A percentile compares a stretch with the other conserved stretches of the same genome.
Evolutionary conservation across 2,888 invertebrate species (phyloP).

Genomic region (Parthenolecanium corni): DNA sequence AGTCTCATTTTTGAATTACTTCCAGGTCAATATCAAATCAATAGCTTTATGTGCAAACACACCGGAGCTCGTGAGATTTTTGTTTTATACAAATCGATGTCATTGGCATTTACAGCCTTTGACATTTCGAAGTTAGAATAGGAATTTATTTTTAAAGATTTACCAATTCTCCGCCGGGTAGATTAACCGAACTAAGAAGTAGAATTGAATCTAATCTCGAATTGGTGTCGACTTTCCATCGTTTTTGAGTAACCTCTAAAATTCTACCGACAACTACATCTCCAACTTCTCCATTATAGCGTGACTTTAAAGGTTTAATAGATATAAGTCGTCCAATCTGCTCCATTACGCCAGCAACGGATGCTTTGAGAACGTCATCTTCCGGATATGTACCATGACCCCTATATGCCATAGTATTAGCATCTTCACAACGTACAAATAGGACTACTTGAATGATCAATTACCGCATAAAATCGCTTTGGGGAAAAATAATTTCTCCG

Average conservation of each 20-base stretch:
- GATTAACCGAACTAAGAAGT: constrained; percentile 81
- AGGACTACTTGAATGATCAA: constrained; percentile 30
- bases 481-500: constrained; percentile 73
- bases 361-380: constrained; percentile 71
- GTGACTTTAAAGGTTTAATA: constrained; percentile 77
- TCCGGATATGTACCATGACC: constrained; percentile 92
- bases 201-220: constrained; percentile 77
- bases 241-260: constrained; percentile 80
- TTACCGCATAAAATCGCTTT: constrained; percentile 74
- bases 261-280: constrained; percentile 94
- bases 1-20: too few species aligned
- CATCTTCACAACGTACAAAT: constrained; percentile 6
- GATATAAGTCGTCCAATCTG: constrained; percentile 90
- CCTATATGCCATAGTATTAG: constrained; percentile 42
- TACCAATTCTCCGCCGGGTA: constrained; percentile 94
- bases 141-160: too few species aligned
- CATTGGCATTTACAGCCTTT: too few species aligned
- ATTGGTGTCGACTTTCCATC: constrained; percentile 94
- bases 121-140: too few species aligned
- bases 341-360: constrained; percentile 88
- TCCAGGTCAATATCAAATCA: too few species aligned
- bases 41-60: too few species aligned
- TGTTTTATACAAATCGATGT: too few species aligned
- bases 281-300: constrained; percentile 87
- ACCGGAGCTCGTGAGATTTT: too few species aligned